Conservation (phyloP, 2,888 invertebrate species). For the Chaitophorus viminalis region DNA sequence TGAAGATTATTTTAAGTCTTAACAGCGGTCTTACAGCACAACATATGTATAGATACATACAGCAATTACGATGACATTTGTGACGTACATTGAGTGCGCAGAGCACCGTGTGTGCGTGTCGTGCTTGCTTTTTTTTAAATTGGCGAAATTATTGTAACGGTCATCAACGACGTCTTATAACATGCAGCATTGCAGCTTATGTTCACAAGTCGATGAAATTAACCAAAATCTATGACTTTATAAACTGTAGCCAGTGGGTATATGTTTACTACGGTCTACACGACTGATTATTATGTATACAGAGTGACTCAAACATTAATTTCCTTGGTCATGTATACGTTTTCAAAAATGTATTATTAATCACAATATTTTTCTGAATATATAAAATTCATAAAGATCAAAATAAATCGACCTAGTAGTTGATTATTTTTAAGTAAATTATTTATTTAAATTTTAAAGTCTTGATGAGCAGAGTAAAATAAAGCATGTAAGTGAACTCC, state of each 20-base stretch:
- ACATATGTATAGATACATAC: neutral
- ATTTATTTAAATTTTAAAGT: no score
- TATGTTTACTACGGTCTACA: neutral
- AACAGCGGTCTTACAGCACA: neutral
- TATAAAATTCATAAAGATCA: no score
- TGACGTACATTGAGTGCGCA: neutral
- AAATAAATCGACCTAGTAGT: no score
- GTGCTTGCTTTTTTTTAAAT: constrained; percentile 23
- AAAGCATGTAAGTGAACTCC: no score
- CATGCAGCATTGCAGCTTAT: neutral
- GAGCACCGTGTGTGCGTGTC: constrained; percentile 20
- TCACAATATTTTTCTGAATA: no score
- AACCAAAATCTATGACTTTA: neutral
- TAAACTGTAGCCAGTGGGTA: neutral
- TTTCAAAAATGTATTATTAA: no score
- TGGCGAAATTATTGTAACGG: constrained; percentile 30
- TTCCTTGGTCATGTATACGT: no score
- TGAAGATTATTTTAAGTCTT: neutral
- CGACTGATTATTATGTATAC: neutral
- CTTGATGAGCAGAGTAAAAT: no score
- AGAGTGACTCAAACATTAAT: neutral
- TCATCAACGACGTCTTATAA: neutral
- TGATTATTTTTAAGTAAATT: no score
- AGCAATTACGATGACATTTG: neutral
- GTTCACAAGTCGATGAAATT: neutral